Evolutionary conservation across 2,113 vertebrate species (phyloP).

Genomic region (Hemibagrus wyckioides): DNA sequence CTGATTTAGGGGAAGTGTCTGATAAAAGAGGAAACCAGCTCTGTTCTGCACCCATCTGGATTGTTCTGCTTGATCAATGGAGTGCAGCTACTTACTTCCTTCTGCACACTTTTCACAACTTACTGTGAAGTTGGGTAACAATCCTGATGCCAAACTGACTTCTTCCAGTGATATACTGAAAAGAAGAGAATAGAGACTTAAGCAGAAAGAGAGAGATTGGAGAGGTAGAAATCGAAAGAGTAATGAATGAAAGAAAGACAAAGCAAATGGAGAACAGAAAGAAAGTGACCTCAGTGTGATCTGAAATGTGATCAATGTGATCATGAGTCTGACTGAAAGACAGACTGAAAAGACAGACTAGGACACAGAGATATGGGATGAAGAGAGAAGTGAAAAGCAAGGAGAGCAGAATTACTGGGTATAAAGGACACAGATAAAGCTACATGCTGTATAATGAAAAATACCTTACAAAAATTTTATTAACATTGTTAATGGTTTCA

Average conservation of each 20-base stretch:
- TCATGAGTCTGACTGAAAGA: too few relatives aligned
- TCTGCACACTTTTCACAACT: not conserved
- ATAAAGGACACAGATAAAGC: not conserved
- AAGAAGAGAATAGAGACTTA: not conserved
- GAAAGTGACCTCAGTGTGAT: not conserved
- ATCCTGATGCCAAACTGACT: not conserved
- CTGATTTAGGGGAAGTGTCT: conserved; percentile 45
- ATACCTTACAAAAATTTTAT: not conserved
- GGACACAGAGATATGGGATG: too few relatives aligned
- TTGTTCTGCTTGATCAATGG: conserved; percentile 34
- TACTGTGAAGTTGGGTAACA: not conserved
- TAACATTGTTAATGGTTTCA: not conserved
- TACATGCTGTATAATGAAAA: not conserved
- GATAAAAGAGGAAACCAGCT: conserved; percentile 47
- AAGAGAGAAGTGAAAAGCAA: not conserved
- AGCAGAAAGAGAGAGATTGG: not conserved
- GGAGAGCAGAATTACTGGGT: not conserved
- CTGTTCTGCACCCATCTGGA: conserved; percentile 42
- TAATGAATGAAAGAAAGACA: not conserved
- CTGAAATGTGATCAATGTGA: too few relatives aligned
- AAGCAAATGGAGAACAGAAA: not conserved
- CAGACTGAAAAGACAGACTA: not conserved
- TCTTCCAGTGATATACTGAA: not conserved
- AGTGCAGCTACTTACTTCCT: not conserved
- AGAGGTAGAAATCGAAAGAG: not conserved